Evolutionary conservation across 1,140 invertebrate species (phyloP).

Genomic region (Linepithema humile): DNA sequence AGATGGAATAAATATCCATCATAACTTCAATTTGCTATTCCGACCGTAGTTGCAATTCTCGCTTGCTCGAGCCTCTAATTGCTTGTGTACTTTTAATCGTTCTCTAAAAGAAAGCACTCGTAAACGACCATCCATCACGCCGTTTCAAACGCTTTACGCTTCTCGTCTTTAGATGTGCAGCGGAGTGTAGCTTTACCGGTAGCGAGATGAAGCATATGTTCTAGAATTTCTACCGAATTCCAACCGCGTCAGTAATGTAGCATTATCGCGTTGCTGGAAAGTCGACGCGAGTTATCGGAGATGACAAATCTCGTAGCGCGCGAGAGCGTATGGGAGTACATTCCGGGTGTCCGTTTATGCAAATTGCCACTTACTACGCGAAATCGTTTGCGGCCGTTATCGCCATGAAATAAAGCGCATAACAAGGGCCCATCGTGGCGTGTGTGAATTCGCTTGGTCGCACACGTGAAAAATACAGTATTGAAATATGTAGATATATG

Average conservation of each 20-base stretch:
- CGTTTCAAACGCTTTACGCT: conserved; percentile 9
- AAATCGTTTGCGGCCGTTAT: conserved; percentile 67
- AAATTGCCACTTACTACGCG: conserved; percentile 72
- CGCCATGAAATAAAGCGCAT: conserved; percentile 67
- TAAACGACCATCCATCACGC: conserved; percentile 7
- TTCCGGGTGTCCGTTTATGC: conserved; percentile 72
- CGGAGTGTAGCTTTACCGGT: background rate
- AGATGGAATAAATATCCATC: background rate
- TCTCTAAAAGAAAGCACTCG: background rate
- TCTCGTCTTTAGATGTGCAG: background rate
- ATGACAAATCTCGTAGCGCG: conserved; percentile 72
- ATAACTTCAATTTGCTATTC: background rate
- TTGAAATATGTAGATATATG: conserved; percentile 10
- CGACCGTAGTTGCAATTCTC: conserved; percentile 5
- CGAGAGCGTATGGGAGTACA: conserved; percentile 51
- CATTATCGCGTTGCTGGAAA: conserved; percentile 56
- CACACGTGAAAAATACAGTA: background rate
- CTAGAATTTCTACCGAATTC: conserved; percentile 48
- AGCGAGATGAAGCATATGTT: conserved; percentile 24
- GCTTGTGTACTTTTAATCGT: conserved; percentile 11
- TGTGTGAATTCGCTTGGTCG: background rate
- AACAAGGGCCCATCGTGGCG: conserved; percentile 37
- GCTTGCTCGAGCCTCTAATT: background rate
- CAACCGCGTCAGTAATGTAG: conserved; percentile 42
- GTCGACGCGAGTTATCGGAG: conserved; percentile 53